phyloP scores from a whole-genome alignment of 2,113 vertebrate genomes.

The Amphiprion percula region DNA sequence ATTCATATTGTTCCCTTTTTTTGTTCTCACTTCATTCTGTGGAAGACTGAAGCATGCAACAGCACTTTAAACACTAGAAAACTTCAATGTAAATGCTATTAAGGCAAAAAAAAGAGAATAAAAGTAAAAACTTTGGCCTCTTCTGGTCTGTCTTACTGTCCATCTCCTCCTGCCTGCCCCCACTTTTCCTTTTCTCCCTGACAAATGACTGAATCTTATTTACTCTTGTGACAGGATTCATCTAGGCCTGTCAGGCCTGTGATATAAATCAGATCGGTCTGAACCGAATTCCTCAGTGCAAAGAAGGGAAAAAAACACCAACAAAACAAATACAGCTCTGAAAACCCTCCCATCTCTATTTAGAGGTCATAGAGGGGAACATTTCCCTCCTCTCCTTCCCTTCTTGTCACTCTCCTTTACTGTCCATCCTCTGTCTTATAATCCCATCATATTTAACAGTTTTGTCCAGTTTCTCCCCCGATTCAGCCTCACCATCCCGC shows the following conservation, averaged over 20 bases:
- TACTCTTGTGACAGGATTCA: conserved; percentile 65
- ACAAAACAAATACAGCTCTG: conserved; percentile 24
- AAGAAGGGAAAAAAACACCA: neutral
- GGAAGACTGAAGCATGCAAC: no score
- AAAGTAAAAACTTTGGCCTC: neutral
- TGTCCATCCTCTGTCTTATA: conserved; percentile 14
- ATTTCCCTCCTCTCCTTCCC: conserved; percentile 23
- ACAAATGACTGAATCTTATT: conserved; percentile 67
- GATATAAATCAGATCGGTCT: conserved; percentile 59
- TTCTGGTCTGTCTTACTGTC: neutral
- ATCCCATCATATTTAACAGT: conserved; percentile 55
- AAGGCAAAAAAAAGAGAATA: neutral
- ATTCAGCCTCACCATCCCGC: conserved; percentile 31
- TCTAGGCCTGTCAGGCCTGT: conserved; percentile 54
- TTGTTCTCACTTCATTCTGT: no score
- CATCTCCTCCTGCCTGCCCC: neutral
- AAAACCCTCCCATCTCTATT: conserved; percentile 14
- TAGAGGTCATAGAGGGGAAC: conserved; percentile 45
- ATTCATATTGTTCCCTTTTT: no score
- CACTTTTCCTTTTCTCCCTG: conserved; percentile 28
- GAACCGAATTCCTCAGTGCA: conserved; percentile 53
- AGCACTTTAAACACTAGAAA: neutral
- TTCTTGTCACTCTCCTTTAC: conserved; percentile 17
- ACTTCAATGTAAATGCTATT: neutral
- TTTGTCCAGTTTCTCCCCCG: conserved; percentile 42